Conservation (phyloP, 53 echinoderm and acorn worm species). For the Paelopatides confundens region DNA sequence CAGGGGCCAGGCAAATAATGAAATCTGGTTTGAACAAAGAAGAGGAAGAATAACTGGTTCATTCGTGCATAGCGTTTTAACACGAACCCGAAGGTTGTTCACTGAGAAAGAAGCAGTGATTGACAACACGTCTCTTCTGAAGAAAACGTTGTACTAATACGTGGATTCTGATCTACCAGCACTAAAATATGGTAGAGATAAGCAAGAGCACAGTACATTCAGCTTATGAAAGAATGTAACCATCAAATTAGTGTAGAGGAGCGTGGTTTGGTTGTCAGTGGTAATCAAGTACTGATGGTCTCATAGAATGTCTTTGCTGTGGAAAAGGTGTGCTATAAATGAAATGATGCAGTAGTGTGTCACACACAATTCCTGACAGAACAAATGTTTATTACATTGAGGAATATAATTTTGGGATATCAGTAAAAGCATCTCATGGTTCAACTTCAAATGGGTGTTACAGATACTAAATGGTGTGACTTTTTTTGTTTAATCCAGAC, state of each 20-base stretch:
- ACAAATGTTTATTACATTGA: too few relatives aligned
- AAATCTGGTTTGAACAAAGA: not conserved
- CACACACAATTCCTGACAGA: not conserved
- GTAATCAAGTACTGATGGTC: not conserved
- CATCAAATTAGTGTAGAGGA: not conserved
- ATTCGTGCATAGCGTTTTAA: not conserved
- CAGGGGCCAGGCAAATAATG: not conserved
- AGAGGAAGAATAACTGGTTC: constrained; percentile 24
- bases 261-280: not conserved
- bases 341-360: constrained; percentile 1
- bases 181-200: constrained; percentile 47
- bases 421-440: not conserved
- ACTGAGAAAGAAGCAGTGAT: too few relatives aligned
- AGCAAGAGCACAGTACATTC: not conserved
- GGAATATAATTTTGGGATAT: not conserved
- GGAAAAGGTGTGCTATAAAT: not conserved
- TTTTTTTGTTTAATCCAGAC: not conserved
- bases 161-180: constrained; percentile 17
- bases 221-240: not conserved
- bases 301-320: not conserved
- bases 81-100: not conserved
- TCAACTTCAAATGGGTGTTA: too few relatives aligned
- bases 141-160: not conserved
- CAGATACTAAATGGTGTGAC: not conserved
- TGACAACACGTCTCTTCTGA: too few relatives aligned